Percentiles rank a stretch among this genome's conserved stretches.
Conservation (phyloP, 2,888 invertebrate species). For the Atethmia centrago region DNA sequence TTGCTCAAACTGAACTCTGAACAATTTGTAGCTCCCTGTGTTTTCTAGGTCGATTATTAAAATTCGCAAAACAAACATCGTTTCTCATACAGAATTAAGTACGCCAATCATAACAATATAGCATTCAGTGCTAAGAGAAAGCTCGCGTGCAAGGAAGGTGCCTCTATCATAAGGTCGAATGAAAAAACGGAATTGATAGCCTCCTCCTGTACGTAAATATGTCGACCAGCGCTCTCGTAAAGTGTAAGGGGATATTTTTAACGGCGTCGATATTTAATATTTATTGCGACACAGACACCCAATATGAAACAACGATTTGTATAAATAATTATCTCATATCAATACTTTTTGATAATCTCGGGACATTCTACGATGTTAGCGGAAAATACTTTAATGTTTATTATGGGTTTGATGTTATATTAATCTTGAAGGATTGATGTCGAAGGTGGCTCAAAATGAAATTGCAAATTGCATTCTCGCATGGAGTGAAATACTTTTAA, state of each 20-base stretch:
- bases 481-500: neutral
- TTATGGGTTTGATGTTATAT: neutral
- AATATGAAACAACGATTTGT: conserved; percentile 88
- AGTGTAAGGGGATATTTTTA: conserved; percentile 90
- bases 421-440: neutral
- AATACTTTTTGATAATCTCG: conserved; percentile 69
- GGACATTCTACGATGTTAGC: conserved; percentile 43
- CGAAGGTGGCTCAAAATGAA: neutral
- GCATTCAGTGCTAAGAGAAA: conserved; percentile 76
- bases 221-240: conserved; percentile 88
- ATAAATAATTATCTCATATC: conserved; percentile 81
- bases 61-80: conserved; percentile 33
- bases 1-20: conserved; percentile 12
- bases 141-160: conserved; percentile 75
- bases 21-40: conserved; percentile 7
- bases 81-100: conserved; percentile 51
- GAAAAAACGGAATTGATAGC: conserved; percentile 87
- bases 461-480: neutral
- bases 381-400: conserved; percentile 21
- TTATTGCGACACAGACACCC: conserved; percentile 89
- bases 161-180: conserved; percentile 75
- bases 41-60: conserved; percentile 35
- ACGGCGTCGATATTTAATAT: conserved; percentile 90
- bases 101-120: conserved; percentile 67
- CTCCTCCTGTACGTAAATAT: conserved; percentile 87